phyloP scores from a whole-genome alignment of 2,888 invertebrate genomes.

The Geotrupes spiniger region DNA sequence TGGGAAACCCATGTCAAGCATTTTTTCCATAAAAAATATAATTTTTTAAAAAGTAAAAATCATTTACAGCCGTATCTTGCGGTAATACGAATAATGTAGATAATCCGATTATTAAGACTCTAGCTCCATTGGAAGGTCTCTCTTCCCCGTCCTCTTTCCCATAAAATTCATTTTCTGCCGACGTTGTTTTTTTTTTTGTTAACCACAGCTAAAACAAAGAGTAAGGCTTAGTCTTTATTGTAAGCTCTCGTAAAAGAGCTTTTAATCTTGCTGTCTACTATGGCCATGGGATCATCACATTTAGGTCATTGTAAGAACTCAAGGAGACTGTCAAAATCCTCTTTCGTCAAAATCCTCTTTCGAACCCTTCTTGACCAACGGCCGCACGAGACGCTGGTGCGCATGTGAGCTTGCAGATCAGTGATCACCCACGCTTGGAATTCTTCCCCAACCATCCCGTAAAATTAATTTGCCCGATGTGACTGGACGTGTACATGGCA shows the following conservation, averaged over 20 bases:
- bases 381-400: slow-evolving; percentile 73
- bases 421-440: slow-evolving; percentile 74
- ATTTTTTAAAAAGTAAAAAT: no score
- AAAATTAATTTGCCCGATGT: slow-evolving; percentile 81
- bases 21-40: no score
- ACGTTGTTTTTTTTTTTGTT: no score
- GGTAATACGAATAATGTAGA: no score
- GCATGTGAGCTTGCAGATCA: slow-evolving; percentile 83
- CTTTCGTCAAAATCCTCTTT: slow-evolving; percentile 73
- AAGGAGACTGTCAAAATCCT: slow-evolving; percentile 86
- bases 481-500: slow-evolving; percentile 86
- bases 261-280: slow-evolving; percentile 78
- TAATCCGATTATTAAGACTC: no score
- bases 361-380: slow-evolving; percentile 67
- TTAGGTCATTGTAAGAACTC: slow-evolving; percentile 87
- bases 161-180: no score
- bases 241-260: slow-evolving; percentile 89
- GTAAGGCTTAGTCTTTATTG: no score
- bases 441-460: slow-evolving; percentile 96
- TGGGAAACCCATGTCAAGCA: no score
- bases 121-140: no score
- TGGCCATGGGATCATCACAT: slow-evolving; percentile 70
- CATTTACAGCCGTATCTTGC: no score
- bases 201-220: no score
- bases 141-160: no score